Conservation (phyloP, 2,888 invertebrate species). For the Campopleginae sp. region DNA sequence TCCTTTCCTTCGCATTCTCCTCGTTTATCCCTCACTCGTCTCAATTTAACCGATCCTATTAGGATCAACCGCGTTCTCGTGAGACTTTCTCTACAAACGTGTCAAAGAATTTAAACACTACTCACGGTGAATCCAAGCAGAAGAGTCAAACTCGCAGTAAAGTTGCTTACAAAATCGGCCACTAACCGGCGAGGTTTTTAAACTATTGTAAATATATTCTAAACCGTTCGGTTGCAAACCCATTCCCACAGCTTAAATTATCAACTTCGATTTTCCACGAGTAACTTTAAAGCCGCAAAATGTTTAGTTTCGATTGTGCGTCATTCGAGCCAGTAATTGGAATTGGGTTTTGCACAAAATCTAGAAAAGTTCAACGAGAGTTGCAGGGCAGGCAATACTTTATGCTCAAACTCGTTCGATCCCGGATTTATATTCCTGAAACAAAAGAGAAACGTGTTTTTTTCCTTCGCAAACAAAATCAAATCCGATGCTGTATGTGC, state of each 20-base stretch:
- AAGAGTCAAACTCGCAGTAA: background rate
- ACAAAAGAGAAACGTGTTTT: background rate
- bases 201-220: background rate
- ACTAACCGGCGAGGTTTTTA: background rate
- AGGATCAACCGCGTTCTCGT: constrained; percentile 8
- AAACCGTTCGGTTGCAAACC: background rate
- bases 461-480: background rate
- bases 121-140: background rate
- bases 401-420: background rate
- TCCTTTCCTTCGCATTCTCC: background rate
- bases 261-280: background rate
- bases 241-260: background rate
- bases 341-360: background rate
- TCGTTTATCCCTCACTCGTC: constrained; percentile 11
- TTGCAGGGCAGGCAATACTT: background rate
- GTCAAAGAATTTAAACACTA: constrained; percentile 39
- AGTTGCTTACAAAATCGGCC: background rate
- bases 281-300: background rate
- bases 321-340: background rate
- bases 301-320: background rate
- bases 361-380: background rate
- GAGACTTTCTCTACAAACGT: constrained; percentile 15
- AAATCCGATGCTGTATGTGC: background rate
- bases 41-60: constrained; percentile 23
- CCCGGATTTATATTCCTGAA: background rate